A percentile compares a stretch with the other conserved stretches of the same genome.
These are phyloP conservation scores for Podarcis muralis DNA, from an alignment of 2,113 vertebrate species.

Conservation along the genomic window DNA sequence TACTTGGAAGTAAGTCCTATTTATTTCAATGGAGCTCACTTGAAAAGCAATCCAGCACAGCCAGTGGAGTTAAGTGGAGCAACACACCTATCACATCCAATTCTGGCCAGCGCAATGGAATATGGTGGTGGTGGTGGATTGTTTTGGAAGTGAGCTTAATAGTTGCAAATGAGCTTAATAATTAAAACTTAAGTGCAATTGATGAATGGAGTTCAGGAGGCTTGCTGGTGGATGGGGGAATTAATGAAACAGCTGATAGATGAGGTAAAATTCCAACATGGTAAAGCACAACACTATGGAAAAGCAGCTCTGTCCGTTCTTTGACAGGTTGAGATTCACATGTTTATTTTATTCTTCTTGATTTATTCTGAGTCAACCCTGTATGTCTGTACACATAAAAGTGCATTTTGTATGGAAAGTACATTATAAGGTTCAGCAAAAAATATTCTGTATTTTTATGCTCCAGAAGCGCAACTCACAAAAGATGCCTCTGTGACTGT, in stretches of 20 bases:
- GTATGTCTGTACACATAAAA: constrained; percentile 33
- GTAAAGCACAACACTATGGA: constrained; percentile 43
- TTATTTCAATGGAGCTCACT: no score
- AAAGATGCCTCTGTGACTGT: constrained; percentile 56
- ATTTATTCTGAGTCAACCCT: constrained; percentile 30
- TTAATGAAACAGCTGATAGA: constrained; percentile 27
- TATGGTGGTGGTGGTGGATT: no score
- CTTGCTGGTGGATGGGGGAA: no score
- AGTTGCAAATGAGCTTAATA: neutral
- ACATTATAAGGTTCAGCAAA: constrained; percentile 45
- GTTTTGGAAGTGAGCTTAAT: no score
- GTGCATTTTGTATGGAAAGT: neutral
- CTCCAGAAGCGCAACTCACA: constrained; percentile 59
- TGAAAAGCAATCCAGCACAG: no score
- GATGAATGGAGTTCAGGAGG: no score
- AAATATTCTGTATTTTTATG: constrained; percentile 44
- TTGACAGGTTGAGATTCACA: constrained; percentile 49
- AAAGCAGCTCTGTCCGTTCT: constrained; percentile 35
- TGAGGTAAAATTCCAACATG: constrained; percentile 52
- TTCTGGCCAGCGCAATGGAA: no score
- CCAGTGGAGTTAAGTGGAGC: no score
- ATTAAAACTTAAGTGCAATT: no score
- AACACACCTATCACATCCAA: no score
- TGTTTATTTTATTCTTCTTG: constrained; percentile 50
- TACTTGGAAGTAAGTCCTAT: no score